These are phyloP conservation scores for Lampropteryx suffumata DNA, from an alignment of 2,888 invertebrate genomes.

Conservation along the genomic window DNA sequence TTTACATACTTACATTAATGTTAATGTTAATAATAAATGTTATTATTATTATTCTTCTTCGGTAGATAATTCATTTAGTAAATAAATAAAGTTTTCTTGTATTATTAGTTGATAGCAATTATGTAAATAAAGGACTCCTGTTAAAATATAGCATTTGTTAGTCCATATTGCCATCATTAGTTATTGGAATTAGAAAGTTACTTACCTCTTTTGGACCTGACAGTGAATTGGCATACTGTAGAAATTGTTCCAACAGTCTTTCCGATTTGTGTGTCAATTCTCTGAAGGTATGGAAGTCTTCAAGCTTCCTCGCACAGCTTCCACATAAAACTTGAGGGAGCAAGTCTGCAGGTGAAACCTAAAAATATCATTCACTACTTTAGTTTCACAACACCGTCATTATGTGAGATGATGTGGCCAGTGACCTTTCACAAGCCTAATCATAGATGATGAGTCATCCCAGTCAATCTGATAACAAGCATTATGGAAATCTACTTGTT, in stretches of 20 bases:
- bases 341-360: constrained; percentile 90
- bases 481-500: constrained; percentile 43
- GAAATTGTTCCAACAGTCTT: constrained; percentile 88
- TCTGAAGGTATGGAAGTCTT: constrained; percentile 89
- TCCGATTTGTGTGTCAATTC: constrained; percentile 90
- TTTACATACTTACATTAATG: too few species aligned
- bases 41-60: constrained; percentile 23
- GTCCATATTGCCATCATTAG: constrained; percentile 11
- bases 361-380: constrained; percentile 59
- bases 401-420: constrained; percentile 67
- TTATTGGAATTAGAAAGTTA: constrained; percentile 21
- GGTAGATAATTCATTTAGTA: not conserved
- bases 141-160: constrained; percentile 25
- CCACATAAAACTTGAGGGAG: constrained; percentile 91
- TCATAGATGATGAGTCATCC: constrained; percentile 75
- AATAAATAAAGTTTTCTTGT: too few species aligned
- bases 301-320: constrained; percentile 89
- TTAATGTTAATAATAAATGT: too few species aligned
- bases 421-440: constrained; percentile 73
- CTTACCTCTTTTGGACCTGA: constrained; percentile 86
- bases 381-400: constrained; percentile 58
- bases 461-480: constrained; percentile 46
- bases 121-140: constrained; percentile 40
- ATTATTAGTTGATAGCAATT: too few species aligned
- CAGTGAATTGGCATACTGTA: constrained; percentile 87